Evolutionary conservation across 2,888 invertebrate species (phyloP).

Genomic region (Morinoia aosen): DNA sequence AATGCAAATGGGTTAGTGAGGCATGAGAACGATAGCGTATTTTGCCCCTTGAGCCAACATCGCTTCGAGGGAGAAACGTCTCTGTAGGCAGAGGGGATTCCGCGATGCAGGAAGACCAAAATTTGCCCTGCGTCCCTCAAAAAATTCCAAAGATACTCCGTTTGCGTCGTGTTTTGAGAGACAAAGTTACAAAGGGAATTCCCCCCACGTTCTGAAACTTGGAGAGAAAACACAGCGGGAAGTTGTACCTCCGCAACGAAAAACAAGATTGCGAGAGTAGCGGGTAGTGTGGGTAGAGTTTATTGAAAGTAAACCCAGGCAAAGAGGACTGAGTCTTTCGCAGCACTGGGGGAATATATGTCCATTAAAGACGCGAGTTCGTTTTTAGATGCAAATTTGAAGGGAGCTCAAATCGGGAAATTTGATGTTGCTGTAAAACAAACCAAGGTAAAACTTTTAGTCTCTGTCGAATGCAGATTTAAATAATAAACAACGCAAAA

Average conservation of each 20-base stretch:
- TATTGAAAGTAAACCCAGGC: background rate
- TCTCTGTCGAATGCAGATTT: background rate
- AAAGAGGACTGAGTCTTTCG: background rate
- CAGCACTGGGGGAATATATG: background rate
- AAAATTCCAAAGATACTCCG: background rate
- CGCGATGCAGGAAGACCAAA: background rate
- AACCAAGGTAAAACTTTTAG: too few relatives aligned
- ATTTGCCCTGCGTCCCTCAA: background rate
- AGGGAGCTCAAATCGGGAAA: background rate
- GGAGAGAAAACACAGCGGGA: background rate
- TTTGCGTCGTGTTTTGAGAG: background rate
- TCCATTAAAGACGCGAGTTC: background rate
- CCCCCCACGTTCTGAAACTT: background rate
- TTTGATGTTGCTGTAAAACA: background rate
- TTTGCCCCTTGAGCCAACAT: background rate
- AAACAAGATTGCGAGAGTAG: background rate
- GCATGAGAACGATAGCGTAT: background rate
- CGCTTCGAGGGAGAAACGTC: background rate
- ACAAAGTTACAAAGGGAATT: slow-evolving; percentile 12
- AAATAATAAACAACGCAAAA: background rate
- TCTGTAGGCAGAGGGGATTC: background rate
- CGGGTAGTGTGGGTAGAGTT: background rate
- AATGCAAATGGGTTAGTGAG: background rate
- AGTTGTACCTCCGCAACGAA: background rate
- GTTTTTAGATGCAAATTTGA: background rate